phyloP scores from a whole-genome alignment of 2,888 invertebrate species.

The Acanthosepion esculentum region DNA sequence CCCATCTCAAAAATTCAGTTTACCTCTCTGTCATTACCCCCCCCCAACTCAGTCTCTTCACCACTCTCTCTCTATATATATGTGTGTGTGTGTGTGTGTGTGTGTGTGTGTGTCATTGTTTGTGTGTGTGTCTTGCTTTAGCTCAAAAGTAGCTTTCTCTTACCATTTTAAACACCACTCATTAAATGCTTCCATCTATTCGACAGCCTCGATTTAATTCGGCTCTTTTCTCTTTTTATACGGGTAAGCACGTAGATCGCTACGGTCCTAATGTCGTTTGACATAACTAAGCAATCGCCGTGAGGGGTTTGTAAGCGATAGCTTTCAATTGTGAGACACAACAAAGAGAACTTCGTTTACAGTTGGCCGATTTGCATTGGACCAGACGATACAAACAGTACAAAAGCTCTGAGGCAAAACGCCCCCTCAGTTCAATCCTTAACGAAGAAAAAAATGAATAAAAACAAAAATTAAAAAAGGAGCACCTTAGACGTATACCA shows the following conservation, averaged over 20 bases:
- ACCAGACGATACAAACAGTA: neutral
- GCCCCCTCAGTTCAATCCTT: neutral
- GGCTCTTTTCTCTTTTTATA: no score
- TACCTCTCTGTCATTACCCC: no score
- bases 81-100: no score
- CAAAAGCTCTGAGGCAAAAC: constrained; percentile 33
- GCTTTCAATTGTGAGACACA: constrained; percentile 15
- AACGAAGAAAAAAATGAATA: neutral
- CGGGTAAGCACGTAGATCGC: neutral
- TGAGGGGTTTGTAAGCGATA: neutral
- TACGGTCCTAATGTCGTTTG: neutral
- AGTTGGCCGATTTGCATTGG: neutral
- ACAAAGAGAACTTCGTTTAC: neutral
- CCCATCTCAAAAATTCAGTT: no score
- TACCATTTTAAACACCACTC: no score
- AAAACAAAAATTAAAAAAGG: neutral
- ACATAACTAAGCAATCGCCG: constrained; percentile 33
- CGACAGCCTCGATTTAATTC: no score
- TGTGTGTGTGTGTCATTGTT: no score
- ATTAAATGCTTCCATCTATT: no score
- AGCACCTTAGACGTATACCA: neutral
- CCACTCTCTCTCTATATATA: no score
- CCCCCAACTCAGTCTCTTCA: no score
- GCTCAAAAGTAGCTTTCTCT: no score
- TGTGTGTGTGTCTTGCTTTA: no score